These are phyloP conservation scores for Cottoperca gobio DNA, from an alignment of 2,797 vertebrate genomes.

Conservation along the genomic window DNA sequence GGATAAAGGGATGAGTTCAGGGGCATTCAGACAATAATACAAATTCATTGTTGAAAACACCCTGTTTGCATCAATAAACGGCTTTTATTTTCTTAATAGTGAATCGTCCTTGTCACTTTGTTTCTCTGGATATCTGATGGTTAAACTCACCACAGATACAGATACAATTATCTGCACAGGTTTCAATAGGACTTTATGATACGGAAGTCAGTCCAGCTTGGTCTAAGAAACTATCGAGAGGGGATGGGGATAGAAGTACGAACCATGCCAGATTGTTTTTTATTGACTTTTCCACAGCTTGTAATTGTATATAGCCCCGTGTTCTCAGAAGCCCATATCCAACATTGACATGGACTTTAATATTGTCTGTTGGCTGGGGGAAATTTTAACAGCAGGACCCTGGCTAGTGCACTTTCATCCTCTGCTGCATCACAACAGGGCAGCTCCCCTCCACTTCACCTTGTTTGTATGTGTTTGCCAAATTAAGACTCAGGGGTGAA, in stretches of 20 bases:
- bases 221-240: constrained; percentile 5
- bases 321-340: constrained; percentile 52
- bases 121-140: neutral
- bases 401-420: constrained; percentile 43
- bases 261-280: constrained; percentile 57
- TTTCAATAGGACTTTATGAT: constrained; percentile 1
- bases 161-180: neutral
- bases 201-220: constrained; percentile 1
- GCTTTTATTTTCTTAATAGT: constrained; percentile 1
- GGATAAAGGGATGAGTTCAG: neutral
- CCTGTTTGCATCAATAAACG: neutral
- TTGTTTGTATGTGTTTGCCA: neutral
- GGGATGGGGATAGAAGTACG: constrained; percentile 12
- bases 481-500: neutral
- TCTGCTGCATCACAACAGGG: constrained; percentile 23
- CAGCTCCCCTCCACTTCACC: constrained; percentile 8
- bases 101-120: too few species aligned
- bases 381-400: constrained; percentile 31
- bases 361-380: constrained; percentile 25
- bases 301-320: constrained; percentile 54
- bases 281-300: constrained; percentile 64
- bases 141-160: neutral
- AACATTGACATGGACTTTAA: constrained; percentile 57
- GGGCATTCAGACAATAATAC: neutral
- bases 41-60: constrained; percentile 1